These are phyloP conservation scores for Garrulus glandarius DNA, from an alignment of 2,797 vertebrate genomes.

Conservation along the genomic window DNA sequence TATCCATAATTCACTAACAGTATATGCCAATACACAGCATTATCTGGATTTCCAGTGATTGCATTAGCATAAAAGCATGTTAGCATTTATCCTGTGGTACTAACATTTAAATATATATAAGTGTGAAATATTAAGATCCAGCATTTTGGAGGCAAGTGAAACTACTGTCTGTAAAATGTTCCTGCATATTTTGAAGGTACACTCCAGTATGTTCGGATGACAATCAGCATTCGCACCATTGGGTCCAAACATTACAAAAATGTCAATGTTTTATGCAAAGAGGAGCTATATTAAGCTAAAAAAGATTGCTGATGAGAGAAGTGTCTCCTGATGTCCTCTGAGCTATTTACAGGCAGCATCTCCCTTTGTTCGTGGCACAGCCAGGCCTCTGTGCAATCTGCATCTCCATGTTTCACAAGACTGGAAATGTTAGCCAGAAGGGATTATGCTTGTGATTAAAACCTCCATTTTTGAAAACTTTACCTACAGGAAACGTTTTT, in stretches of 20 bases:
- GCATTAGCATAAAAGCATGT: conserved; percentile 68
- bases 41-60: conserved; percentile 69
- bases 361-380: background rate
- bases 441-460: conserved; percentile 48
- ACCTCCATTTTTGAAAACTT: conserved; percentile 35
- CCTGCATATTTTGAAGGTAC: conserved; percentile 54
- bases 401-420: conserved; percentile 24
- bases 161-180: conserved; percentile 55
- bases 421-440: background rate
- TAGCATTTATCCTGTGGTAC: conserved; percentile 61
- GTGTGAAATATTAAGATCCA: conserved; percentile 68
- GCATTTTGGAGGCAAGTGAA: conserved; percentile 59
- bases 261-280: conserved; percentile 72
- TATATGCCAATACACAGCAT: conserved; percentile 59
- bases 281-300: conserved; percentile 65
- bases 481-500: conserved; percentile 30
- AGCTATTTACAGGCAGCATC: conserved; percentile 57
- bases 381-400: background rate
- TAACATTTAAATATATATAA: conserved; percentile 75
- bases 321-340: conserved; percentile 57
- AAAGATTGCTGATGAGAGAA: conserved; percentile 62
- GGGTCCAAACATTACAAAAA: conserved; percentile 64
- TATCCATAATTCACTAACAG: conserved; percentile 52
- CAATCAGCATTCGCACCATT: conserved; percentile 60
- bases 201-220: conserved; percentile 43